Conservation (phyloP, 2,113 vertebrate genomes). For the Lontra canadensis region DNA sequence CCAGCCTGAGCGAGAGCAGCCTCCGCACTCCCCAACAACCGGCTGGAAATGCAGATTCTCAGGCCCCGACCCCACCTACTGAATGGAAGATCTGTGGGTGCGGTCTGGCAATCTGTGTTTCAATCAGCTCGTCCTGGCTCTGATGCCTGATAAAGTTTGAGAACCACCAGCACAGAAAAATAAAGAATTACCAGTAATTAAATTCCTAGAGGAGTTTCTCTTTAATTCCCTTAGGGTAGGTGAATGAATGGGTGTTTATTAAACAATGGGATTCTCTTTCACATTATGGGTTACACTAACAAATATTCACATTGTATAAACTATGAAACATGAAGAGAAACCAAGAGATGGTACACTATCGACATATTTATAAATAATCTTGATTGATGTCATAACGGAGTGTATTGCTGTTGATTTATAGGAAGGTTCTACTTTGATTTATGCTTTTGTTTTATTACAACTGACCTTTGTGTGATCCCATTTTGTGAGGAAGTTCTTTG, state of each 20-base stretch:
- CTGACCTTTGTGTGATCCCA: slow-evolving; percentile 82
- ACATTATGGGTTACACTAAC: not conserved
- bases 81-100: not conserved
- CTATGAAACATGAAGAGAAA: not conserved
- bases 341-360: slow-evolving; percentile 16
- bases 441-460: slow-evolving; percentile 80
- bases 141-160: not conserved
- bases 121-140: not conserved
- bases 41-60: not conserved
- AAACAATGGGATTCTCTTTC: slow-evolving; percentile 18
- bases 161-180: not conserved
- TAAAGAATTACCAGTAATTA: not conserved
- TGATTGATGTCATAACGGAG: slow-evolving; percentile 66
- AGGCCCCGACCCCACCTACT: too few relatives aligned
- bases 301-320: not conserved
- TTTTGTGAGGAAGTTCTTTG: slow-evolving; percentile 76
- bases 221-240: not conserved
- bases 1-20: not conserved
- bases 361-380: slow-evolving; percentile 74
- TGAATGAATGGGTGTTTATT: not conserved
- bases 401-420: slow-evolving; percentile 77
- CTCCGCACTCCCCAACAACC: not conserved
- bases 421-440: slow-evolving; percentile 78
- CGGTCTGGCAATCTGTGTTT: not conserved
- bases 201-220: not conserved